Percentiles rank a stretch among this genome's conserved stretches.
Evolutionary conservation across 2,888 invertebrate species (phyloP).

Genomic region (Stenolophus ochropezus): DNA sequence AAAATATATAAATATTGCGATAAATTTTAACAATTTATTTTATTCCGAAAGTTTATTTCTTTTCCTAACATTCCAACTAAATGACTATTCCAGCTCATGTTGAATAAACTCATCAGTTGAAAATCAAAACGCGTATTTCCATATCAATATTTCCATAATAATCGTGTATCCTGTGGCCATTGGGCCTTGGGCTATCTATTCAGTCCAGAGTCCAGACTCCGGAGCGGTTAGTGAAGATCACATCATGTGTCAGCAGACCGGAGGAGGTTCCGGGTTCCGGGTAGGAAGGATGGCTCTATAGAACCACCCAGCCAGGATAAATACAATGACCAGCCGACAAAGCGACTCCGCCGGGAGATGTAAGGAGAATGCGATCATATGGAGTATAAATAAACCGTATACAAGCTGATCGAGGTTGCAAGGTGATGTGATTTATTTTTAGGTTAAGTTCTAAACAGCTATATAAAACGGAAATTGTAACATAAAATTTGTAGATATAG

Average conservation of each 20-base stretch:
- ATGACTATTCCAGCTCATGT: too few relatives aligned
- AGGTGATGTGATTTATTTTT: not conserved
- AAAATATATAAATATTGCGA: too few relatives aligned
- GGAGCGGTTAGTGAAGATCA: not conserved
- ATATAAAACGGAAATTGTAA: too few relatives aligned
- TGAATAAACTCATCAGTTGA: not conserved
- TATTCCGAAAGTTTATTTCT: too few relatives aligned
- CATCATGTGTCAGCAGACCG: not conserved
- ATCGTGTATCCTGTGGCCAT: not conserved
- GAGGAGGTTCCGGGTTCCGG: not conserved
- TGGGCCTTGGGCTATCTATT: not conserved
- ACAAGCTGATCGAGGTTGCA: not conserved
- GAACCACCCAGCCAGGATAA: not conserved
- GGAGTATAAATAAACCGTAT: not conserved
- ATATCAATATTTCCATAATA: not conserved
- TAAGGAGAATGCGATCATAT: not conserved
- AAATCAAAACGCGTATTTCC: not conserved
- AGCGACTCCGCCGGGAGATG: not conserved
- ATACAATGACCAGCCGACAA: not conserved
- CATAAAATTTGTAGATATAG: too few relatives aligned
- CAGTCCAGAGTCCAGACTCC: too few relatives aligned
- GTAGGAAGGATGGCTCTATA: not conserved
- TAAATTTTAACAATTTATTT: too few relatives aligned
- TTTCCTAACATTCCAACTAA: too few relatives aligned
- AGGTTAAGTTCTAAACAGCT: not conserved